Conservation (phyloP, 2,113 vertebrate species). For the Periophthalmodon schlosseri region DNA sequence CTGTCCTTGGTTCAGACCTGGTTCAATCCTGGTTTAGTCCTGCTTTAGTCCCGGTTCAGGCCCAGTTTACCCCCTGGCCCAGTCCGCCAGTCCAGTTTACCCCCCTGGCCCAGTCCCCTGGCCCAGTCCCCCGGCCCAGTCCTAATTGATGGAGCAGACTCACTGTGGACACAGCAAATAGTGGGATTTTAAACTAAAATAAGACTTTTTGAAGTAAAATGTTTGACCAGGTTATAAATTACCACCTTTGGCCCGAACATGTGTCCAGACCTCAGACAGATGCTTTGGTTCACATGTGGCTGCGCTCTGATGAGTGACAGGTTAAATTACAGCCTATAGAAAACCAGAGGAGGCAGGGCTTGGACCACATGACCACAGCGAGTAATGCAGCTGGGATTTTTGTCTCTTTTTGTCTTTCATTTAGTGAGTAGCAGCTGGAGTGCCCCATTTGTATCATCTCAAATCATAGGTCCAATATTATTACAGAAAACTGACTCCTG, state of each 20-base stretch:
- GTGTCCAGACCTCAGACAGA: not conserved
- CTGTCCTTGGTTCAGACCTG: no score
- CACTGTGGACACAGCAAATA: not conserved
- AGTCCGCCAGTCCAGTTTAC: no score
- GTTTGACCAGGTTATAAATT: not conserved
- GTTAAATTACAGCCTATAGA: not conserved
- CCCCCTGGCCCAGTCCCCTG: no score
- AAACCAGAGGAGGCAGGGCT: not conserved
- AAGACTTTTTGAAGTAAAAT: not conserved
- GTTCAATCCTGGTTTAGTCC: no score
- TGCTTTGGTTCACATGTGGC: not conserved
- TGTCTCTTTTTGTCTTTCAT: not conserved
- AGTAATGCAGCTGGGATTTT: not conserved
- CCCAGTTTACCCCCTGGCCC: no score
- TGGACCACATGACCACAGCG: not conserved
- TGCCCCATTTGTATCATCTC: no score
- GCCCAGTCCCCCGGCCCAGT: no score
- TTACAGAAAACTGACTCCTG: no score
- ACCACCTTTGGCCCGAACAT: not conserved
- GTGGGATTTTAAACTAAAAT: not conserved
- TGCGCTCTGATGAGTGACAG: not conserved
- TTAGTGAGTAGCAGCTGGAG: not conserved
- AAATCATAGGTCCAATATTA: no score
- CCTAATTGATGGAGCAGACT: no score
- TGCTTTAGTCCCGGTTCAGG: no score